Evolutionary conservation across 2,113 vertebrate genomes (phyloP).

Genomic region (Petrocephalus zakoni): DNA sequence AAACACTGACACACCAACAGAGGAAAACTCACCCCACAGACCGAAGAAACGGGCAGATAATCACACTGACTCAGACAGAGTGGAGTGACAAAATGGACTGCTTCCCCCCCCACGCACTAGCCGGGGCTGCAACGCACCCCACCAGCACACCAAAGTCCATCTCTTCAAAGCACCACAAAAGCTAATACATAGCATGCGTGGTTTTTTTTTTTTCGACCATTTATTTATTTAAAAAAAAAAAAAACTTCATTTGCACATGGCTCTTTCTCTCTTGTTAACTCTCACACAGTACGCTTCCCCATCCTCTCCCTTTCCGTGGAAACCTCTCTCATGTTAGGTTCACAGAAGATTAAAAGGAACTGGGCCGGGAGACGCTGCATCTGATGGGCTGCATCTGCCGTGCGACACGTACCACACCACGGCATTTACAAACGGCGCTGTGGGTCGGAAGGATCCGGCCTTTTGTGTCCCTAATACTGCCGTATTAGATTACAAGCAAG

Average conservation of each 20-base stretch:
- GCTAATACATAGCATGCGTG: not conserved
- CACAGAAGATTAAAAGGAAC: not conserved
- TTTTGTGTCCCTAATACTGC: not conserved
- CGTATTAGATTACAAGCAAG: constrained; percentile 12
- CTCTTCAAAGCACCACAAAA: not conserved
- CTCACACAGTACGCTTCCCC: not conserved
- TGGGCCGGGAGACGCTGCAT: not conserved
- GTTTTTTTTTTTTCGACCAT: not conserved
- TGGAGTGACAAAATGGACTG: constrained; percentile 21
- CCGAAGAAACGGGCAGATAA: constrained; percentile 20
- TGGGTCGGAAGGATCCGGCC: not conserved
- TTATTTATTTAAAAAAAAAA: constrained; percentile 22
- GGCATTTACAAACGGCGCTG: not conserved
- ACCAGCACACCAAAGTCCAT: not conserved
- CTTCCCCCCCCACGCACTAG: not conserved
- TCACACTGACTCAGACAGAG: constrained; percentile 12
- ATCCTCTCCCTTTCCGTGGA: not conserved
- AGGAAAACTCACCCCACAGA: constrained; percentile 4
- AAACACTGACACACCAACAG: not conserved
- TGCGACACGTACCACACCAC: not conserved
- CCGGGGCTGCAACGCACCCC: not conserved
- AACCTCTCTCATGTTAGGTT: not conserved
- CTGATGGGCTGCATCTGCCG: not conserved
- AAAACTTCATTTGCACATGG: constrained; percentile 9
- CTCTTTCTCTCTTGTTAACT: not conserved